Evolutionary conservation across 2,113 vertebrate genomes (phyloP).

Genomic region (Charina bottae): DNA sequence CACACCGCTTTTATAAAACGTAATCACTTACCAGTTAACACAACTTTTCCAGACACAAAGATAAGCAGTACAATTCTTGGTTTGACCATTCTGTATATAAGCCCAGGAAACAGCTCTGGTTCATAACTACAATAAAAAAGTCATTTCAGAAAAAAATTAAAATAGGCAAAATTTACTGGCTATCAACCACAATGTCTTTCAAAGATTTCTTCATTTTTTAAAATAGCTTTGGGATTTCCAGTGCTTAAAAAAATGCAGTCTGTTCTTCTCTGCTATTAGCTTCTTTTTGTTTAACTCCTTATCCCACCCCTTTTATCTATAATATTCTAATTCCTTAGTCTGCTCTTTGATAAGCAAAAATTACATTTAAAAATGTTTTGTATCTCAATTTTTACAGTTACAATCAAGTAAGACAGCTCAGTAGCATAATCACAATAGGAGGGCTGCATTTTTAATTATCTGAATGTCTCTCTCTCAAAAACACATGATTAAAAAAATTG

Average conservation of each 20-base stretch:
- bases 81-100: conserved; percentile 98
- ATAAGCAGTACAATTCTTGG: conserved; percentile 95
- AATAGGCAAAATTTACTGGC: background rate
- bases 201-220: background rate
- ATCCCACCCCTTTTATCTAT: background rate
- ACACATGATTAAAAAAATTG: background rate
- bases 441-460: background rate
- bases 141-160: background rate
- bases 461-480: background rate
- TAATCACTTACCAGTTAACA: conserved; percentile 86
- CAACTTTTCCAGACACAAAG: conserved; percentile 97
- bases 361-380: background rate
- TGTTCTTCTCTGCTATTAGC: background rate
- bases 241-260: background rate
- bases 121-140: conserved; percentile 84
- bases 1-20: background rate
- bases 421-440: background rate
- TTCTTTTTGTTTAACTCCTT: background rate
- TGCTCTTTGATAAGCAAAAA: background rate
- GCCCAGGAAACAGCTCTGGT: conserved; percentile 95
- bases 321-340: background rate
- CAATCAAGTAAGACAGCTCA: background rate
- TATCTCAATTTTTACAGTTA: background rate
- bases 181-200: background rate
- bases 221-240: background rate